These are phyloP conservation scores for Paralvinella palmiformis DNA, from an alignment of 1,140 invertebrate genomes.

Conservation along the genomic window DNA sequence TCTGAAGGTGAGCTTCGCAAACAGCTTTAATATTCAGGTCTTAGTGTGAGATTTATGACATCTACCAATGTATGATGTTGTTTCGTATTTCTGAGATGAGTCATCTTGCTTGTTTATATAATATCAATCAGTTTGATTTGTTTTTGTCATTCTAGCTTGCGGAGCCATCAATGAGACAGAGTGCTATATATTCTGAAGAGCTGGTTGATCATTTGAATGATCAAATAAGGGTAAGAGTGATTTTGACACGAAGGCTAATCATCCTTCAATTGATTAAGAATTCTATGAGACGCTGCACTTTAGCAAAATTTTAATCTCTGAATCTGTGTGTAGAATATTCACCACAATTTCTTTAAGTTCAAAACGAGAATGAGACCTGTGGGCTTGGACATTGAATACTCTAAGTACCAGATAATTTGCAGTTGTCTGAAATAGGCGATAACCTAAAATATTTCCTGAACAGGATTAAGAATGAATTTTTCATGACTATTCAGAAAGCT, in stretches of 20 bases:
- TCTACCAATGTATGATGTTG: neutral
- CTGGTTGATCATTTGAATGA: slow-evolving; percentile 41
- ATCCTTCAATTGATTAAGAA: neutral
- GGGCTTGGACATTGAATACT: too few species aligned
- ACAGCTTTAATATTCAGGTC: neutral
- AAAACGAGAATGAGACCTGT: too few species aligned
- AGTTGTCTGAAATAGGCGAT: too few species aligned
- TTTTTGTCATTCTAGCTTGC: slow-evolving; percentile 26
- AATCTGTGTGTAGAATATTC: too few species aligned
- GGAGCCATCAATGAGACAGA: slow-evolving; percentile 25
- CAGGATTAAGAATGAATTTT: too few species aligned
- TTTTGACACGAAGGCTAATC: neutral
- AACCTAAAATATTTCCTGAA: too few species aligned
- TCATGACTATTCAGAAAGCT: too few species aligned
- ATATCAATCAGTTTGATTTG: neutral
- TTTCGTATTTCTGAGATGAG: neutral
- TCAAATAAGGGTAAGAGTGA: slow-evolving; percentile 36
- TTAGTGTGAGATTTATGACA: neutral
- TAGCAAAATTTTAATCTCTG: too few species aligned
- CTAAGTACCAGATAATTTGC: too few species aligned
- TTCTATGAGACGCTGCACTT: too few species aligned
- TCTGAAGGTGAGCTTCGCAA: slow-evolving; percentile 29
- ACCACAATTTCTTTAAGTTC: too few species aligned
- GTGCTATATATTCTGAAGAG: slow-evolving; percentile 37
- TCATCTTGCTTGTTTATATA: neutral